Percentiles rank a stretch among this genome's conserved stretches.
phyloP scores from a whole-genome alignment of 2,797 vertebrate genomes.

The Lithobates pipiens region DNA sequence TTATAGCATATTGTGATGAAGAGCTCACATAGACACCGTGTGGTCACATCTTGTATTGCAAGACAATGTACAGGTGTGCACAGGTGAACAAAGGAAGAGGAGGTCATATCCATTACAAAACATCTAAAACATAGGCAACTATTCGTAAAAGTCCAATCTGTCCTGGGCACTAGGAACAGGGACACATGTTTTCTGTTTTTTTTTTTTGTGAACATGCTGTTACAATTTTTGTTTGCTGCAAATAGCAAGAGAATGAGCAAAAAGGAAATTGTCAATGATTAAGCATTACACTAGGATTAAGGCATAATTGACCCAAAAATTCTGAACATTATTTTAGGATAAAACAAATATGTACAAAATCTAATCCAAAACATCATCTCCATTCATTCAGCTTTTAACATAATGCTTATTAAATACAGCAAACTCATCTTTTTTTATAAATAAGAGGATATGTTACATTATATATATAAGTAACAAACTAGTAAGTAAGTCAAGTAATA shows the following conservation, averaged over 20 bases:
- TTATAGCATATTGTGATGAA: too few relatives aligned
- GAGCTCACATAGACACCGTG: not conserved
- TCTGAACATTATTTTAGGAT: not conserved
- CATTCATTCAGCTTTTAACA: not conserved
- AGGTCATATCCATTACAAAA: not conserved
- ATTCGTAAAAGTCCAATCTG: not conserved
- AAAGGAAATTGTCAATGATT: slow-evolving; percentile 9
- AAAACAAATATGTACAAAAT: not conserved
- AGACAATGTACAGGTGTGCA: slow-evolving; percentile 22
- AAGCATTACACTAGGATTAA: slow-evolving; percentile 9
- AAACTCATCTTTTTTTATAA: too few relatives aligned
- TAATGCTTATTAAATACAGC: not conserved
- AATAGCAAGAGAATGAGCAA: not conserved
- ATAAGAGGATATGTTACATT: too few relatives aligned
- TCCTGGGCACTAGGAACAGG: not conserved
- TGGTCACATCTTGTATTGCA: slow-evolving; percentile 29
- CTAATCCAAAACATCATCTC: not conserved
- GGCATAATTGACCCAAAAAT: not conserved
- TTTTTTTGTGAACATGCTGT: not conserved
- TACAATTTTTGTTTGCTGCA: slow-evolving; percentile 7
- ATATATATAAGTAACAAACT: too few relatives aligned
- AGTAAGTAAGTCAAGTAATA: too few relatives aligned
- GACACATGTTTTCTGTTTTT: not conserved
- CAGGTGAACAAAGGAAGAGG: not conserved
- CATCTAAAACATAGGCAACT: not conserved